Conservation (phyloP, 2,113 vertebrate genomes). For the human (Homo sapiens) region DNA sequence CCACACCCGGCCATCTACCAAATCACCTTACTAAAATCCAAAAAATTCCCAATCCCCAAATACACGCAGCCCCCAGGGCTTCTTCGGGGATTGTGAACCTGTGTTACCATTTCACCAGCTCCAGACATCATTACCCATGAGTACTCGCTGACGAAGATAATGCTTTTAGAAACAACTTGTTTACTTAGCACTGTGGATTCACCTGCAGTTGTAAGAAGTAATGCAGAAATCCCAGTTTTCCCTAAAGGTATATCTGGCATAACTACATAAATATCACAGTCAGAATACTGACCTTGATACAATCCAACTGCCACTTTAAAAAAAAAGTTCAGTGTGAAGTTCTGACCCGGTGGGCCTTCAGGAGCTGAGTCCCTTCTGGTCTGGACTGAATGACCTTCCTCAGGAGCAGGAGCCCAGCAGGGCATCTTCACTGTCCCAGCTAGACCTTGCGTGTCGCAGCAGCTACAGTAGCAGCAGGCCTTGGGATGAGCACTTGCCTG, state of each 20-base stretch:
- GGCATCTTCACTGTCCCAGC: no score
- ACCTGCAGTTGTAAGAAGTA: not conserved
- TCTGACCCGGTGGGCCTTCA: not conserved
- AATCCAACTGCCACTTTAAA: not conserved
- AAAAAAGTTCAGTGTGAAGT: not conserved
- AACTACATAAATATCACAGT: not conserved
- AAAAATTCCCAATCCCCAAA: not conserved
- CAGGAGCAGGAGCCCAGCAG: not conserved
- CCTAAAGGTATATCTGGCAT: not conserved
- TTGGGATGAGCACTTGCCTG: not conserved
- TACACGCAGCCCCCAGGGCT: fast-evolving
- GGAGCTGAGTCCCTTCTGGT: not conserved
- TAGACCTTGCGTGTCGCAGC: fast-evolving
- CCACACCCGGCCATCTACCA: no score
- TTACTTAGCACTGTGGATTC: not conserved
- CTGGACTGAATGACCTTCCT: not conserved
- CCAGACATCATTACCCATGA: fast-evolving
- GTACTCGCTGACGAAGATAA: not conserved
- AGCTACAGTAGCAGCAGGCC: no score
- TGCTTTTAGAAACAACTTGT: not conserved
- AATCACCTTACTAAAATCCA: not conserved
- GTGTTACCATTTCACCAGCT: fast-evolving
- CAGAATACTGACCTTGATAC: not conserved
- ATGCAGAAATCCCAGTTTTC: not conserved
- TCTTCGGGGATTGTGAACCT: fast-evolving